Percentiles rank a stretch among this genome's conserved stretches.
Evolutionary conservation across 2,888 invertebrate genomes (phyloP).

Genomic region (Conus canariensis): DNA sequence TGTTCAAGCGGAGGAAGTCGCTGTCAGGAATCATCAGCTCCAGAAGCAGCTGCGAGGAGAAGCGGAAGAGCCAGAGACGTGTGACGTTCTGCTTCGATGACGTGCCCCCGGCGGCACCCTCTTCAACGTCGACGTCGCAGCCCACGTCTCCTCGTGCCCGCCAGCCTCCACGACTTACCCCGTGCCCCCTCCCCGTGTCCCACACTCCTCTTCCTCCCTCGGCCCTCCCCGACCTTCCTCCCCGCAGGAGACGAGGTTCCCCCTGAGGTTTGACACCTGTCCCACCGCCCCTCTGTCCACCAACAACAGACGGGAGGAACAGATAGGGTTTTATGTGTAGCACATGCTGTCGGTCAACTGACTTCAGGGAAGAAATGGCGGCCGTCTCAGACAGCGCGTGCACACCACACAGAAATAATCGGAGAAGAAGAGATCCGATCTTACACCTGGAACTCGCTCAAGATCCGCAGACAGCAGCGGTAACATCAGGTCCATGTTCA

Average conservation of each 20-base stretch:
- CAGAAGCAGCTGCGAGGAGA: neutral
- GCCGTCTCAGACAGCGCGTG: too few species aligned
- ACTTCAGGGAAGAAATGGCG: too few species aligned
- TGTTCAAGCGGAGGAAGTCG: conserved; percentile 27
- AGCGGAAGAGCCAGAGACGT: conserved; percentile 23
- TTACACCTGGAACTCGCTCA: too few species aligned
- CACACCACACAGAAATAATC: too few species aligned
- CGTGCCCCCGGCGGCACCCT: neutral
- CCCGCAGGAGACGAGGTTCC: conserved; percentile 35
- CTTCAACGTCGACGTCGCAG: neutral
- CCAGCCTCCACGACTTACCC: neutral
- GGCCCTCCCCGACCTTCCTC: neutral
- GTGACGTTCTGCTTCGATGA: conserved; percentile 40
- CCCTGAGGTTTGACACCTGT: conserved; percentile 50
- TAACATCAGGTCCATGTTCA: too few species aligned
- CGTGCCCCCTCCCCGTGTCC: conserved; percentile 4
- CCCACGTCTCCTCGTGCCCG: neutral
- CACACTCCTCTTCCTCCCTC: neutral
- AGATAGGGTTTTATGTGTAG: conserved; percentile 51
- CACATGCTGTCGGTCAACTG: too few species aligned
- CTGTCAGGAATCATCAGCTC: neutral
- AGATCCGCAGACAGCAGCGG: too few species aligned
- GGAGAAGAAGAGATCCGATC: too few species aligned
- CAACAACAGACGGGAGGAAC: conserved; percentile 42
- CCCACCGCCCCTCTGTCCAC: conserved; percentile 41